Percentiles rank a stretch among this genome's conserved stretches.
Conservation (phyloP, 2,797 vertebrate species). For the Pipistrellus pipistrellus region DNA sequence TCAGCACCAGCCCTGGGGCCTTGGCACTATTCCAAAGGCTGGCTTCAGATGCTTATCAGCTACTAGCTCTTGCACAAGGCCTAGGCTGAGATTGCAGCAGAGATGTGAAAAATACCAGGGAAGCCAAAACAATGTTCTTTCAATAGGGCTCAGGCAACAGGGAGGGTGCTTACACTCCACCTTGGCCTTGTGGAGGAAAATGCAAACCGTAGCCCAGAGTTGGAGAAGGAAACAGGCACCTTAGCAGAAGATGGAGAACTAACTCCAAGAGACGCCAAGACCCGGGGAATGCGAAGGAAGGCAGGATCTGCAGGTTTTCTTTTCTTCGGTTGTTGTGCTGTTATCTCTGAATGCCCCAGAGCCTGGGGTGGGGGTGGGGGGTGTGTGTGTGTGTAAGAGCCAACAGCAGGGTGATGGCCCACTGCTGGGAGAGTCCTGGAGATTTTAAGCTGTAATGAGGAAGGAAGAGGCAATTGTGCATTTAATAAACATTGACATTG, state of each 20-base stretch:
- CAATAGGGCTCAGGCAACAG: neutral
- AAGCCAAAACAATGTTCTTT: conserved; percentile 9
- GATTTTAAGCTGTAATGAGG: neutral
- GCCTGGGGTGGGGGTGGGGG: no score
- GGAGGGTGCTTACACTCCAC: neutral
- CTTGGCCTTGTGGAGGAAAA: neutral
- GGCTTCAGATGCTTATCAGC: neutral
- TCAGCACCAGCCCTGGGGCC: neutral
- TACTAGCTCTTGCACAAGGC: conserved; percentile 38
- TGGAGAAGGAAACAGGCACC: neutral
- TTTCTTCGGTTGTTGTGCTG: neutral
- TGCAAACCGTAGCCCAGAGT: neutral
- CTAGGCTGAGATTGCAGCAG: conserved; percentile 3
- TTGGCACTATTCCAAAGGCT: conserved; percentile 58
- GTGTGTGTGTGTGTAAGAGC: no score
- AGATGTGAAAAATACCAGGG: conserved; percentile 40
- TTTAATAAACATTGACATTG: neutral
- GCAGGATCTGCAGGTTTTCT: neutral
- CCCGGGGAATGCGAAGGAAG: neutral
- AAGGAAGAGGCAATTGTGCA: neutral
- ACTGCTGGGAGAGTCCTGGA: neutral
- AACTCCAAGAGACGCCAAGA: neutral
- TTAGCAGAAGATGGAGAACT: neutral
- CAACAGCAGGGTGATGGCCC: neutral
- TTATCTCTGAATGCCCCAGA: neutral